phyloP scores from a whole-genome alignment of 2,797 vertebrate species.

The Schizopygopsis malacanthus region DNA sequence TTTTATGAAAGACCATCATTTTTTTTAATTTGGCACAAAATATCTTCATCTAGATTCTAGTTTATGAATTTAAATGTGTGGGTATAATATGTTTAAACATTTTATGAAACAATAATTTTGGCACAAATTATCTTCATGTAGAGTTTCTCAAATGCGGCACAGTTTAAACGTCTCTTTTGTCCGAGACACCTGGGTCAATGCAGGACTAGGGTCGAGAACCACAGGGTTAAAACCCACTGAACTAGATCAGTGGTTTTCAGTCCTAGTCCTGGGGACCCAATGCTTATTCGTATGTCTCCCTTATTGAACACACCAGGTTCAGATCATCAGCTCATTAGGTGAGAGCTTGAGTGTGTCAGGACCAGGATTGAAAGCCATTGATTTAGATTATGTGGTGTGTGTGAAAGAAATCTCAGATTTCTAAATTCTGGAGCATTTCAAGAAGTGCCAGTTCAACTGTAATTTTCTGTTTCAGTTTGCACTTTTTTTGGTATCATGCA shows the following conservation, averaged over 20 bases:
- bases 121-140: background rate
- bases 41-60: background rate
- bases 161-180: background rate
- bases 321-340: background rate
- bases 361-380: background rate
- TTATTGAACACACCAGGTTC: background rate
- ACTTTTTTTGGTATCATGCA: conserved; percentile 2
- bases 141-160: background rate
- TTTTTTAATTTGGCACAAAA: background rate
- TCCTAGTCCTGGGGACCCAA: background rate
- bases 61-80: background rate
- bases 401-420: background rate
- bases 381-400: background rate
- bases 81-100: background rate
- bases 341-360: background rate
- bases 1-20: background rate
- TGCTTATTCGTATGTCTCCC: background rate
- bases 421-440: background rate
- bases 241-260: background rate
- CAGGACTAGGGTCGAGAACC: background rate
- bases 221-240: background rate
- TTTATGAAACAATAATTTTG: background rate
- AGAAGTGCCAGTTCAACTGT: background rate
- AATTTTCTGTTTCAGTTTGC: background rate
- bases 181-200: background rate